A percentile compares a stretch with the other conserved stretches of the same genome.
phyloP scores from a whole-genome alignment of 2,797 vertebrate genomes.

The Galagoides demidoff region DNA sequence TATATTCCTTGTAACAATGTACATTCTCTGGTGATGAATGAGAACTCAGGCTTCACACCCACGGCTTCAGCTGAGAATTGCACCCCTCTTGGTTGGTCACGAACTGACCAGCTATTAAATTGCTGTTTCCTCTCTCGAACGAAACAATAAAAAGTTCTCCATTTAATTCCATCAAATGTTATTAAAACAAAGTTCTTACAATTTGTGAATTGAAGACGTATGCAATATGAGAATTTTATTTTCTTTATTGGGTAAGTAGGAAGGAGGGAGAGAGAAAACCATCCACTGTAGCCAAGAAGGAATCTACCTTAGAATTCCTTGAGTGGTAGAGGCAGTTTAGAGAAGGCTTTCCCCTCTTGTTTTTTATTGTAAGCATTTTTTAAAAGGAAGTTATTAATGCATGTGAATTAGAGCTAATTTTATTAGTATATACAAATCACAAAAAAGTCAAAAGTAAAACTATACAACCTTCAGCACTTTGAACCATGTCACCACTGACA shows the following conservation, averaged over 20 bases:
- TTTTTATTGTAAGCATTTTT: background rate
- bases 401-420: background rate
- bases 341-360: background rate
- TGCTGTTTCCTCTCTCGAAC: background rate
- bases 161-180: background rate
- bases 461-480: background rate
- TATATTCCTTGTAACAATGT: background rate
- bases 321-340: background rate
- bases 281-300: background rate
- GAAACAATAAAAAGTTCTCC: background rate
- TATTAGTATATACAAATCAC: background rate
- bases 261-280: background rate
- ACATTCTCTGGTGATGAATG: background rate
- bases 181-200: background rate
- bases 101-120: background rate
- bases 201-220: background rate
- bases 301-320: background rate
- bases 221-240: background rate
- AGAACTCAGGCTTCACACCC: conserved; percentile 8
- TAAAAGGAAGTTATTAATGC: background rate
- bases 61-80: background rate
- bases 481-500: background rate
- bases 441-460: background rate
- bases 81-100: background rate
- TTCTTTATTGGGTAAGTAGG: background rate